Percentiles rank a stretch among this genome's conserved stretches.
phyloP scores from a whole-genome alignment of 2,797 vertebrate genomes.

The Amphiprion clarkii region DNA sequence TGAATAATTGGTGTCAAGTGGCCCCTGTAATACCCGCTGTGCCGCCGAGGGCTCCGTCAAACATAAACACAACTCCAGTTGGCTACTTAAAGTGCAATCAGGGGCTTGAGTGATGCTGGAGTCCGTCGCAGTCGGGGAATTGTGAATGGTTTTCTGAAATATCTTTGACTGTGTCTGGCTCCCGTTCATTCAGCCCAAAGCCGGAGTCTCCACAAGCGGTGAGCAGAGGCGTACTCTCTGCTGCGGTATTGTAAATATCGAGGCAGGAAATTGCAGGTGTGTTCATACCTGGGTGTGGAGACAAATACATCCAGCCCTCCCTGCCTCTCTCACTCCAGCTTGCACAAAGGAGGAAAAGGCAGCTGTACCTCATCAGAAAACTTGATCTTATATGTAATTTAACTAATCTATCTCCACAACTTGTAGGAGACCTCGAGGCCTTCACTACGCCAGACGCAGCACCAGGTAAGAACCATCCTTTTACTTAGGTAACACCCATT shows the following conservation, averaged over 20 bases:
- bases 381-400: constrained; percentile 18
- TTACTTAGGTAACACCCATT: neutral
- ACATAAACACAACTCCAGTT: constrained; percentile 36
- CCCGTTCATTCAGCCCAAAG: neutral
- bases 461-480: constrained; percentile 61
- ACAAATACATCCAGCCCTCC: constrained; percentile 64
- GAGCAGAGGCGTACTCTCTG: constrained; percentile 26
- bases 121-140: constrained; percentile 6
- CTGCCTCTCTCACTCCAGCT: constrained; percentile 38
- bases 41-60: constrained; percentile 39
- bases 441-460: constrained; percentile 34
- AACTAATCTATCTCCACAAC: constrained; percentile 31
- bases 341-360: constrained; percentile 35
- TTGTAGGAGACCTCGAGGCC: constrained; percentile 48
- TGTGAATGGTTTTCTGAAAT: constrained; percentile 7
- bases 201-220: neutral
- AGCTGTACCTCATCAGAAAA: constrained; percentile 1
- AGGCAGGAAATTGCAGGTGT: constrained; percentile 82
- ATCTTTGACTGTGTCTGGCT: neutral
- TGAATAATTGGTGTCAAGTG: constrained; percentile 70
- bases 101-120: constrained; percentile 16
- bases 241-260: constrained; percentile 46
- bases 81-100: constrained; percentile 28
- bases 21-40: constrained; percentile 42
- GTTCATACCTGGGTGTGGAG: constrained; percentile 75